Conservation (phyloP, 2,797 vertebrate genomes). For the Coilia nasus region DNA sequence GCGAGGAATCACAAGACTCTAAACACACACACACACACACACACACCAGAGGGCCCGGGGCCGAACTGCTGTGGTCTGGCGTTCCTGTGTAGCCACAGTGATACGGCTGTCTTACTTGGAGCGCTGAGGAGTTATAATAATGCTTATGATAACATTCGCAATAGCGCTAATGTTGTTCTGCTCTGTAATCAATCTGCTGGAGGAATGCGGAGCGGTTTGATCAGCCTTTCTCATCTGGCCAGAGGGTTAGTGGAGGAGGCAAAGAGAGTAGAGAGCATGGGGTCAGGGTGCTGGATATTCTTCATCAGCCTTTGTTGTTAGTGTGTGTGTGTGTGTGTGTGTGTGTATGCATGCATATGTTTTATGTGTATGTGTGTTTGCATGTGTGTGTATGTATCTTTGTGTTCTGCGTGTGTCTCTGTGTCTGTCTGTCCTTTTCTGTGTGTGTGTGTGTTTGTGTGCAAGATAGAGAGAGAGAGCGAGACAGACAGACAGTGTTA, state of each 20-base stretch:
- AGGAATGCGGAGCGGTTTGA: constrained; percentile 30
- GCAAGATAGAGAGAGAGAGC: background rate
- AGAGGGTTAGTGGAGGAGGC: too few relatives aligned
- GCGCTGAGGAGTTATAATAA: background rate
- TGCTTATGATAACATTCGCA: background rate
- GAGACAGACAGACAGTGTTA: background rate
- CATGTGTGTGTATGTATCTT: too few relatives aligned
- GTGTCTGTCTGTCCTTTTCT: background rate
- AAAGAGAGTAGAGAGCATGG: too few relatives aligned
- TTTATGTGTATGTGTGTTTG: constrained; percentile 5
- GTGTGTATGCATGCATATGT: background rate
- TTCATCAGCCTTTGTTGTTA: too few relatives aligned
- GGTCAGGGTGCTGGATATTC: too few relatives aligned
- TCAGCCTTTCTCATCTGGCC: too few relatives aligned
- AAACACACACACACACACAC: background rate
- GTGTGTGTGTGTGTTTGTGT: constrained; percentile 43
- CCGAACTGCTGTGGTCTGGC: background rate
- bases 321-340: background rate
- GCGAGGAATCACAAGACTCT: background rate
- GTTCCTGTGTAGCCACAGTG: background rate
- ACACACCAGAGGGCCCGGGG: background rate
- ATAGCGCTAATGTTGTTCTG: background rate
- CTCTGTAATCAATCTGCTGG: background rate
- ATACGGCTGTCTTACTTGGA: background rate
- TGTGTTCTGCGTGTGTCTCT: background rate